Base-by-base conservation (phyloP, 2,888 invertebrate species). In the Miltochrista miniata region DNA sequence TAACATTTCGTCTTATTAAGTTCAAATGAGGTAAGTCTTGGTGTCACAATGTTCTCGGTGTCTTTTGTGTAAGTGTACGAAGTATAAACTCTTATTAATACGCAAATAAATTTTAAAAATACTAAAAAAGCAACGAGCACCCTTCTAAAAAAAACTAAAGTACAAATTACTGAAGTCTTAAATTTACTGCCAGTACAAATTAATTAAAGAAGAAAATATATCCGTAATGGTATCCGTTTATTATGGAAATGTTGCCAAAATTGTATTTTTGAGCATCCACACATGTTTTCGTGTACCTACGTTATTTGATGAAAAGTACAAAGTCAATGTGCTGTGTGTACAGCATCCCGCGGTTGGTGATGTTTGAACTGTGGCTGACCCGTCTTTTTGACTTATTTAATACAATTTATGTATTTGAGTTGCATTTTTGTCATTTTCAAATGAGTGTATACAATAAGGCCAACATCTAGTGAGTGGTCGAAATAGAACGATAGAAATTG, bases 101-200 rank as follows among this genome's bases (percentile, higher is more conserved):
- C 58, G 62, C 68, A 67, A 70, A 64, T 62, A 56, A 63, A 60
- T 58, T 51, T 24, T 64, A 64, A 69, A 71, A 68, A 59, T 59
- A 57, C 54, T 63, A 59, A 67, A 69, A 72, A 76, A 70, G 79
- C 81, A 87, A 87, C 79, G 89, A 90, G 89, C 87, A 83, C 86
- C 83, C 72, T 80, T 74, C 71, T 74, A 69, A 4, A 24, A 78
- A 79, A 68, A 85, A 86, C 82, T 84, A 91, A 83, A 92, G 92
- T 92, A 92, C 92, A 92, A 92, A 92, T 87, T 86, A 79, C 78
- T 76, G 75, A 90, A 88, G 90, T 89, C 85, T 90, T 85, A 81
- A 82, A 76, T 72, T 81, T 85, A 90, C 80, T 84, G 83, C 83
- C 90, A 92, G 92, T 92, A 92, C 92, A 92, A 92, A 92, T 87